Conservation (phyloP, 2,888 invertebrate species). For the Ferdinandea cuprea region DNA sequence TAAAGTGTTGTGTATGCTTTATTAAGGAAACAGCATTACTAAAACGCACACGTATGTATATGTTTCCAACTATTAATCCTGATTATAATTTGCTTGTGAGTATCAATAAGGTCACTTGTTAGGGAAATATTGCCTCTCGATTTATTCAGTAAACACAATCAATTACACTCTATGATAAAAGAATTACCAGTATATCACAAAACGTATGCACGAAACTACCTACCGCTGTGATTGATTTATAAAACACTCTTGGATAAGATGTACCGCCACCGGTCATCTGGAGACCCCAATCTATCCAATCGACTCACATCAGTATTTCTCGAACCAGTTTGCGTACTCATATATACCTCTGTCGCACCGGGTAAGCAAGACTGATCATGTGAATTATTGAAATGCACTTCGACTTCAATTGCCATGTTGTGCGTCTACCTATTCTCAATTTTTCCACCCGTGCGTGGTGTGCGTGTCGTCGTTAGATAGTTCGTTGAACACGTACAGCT, state of each 20-base stretch:
- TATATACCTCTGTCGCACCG: constrained; percentile 41
- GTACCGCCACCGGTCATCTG: constrained; percentile 26
- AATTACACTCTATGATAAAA: constrained; percentile 48
- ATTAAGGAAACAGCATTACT: too few species aligned
- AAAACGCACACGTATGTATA: too few species aligned
- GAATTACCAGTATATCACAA: constrained; percentile 45
- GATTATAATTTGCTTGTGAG: too few species aligned
- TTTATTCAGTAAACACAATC: constrained; percentile 32
- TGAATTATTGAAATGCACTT: constrained; percentile 68
- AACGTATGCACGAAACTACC: constrained; percentile 37
- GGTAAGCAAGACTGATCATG: constrained; percentile 62
- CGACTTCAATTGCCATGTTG: constrained; percentile 49
- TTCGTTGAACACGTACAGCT: constrained; percentile 19
- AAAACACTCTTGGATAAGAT: constrained; percentile 44
- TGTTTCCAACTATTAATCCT: too few species aligned
- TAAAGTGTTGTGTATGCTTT: too few species aligned
- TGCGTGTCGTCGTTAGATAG: not conserved
- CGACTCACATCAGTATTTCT: constrained; percentile 24
- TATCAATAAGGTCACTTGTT: too few species aligned
- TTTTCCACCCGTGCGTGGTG: not conserved
- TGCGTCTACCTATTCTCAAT: constrained; percentile 17
- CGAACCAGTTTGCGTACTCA: constrained; percentile 26
- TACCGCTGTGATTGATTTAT: constrained; percentile 57
- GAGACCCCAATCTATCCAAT: constrained; percentile 22
- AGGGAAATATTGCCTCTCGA: not conserved